Conservation (phyloP, 2,113 vertebrate genomes). For the Carlito syrichta region DNA sequence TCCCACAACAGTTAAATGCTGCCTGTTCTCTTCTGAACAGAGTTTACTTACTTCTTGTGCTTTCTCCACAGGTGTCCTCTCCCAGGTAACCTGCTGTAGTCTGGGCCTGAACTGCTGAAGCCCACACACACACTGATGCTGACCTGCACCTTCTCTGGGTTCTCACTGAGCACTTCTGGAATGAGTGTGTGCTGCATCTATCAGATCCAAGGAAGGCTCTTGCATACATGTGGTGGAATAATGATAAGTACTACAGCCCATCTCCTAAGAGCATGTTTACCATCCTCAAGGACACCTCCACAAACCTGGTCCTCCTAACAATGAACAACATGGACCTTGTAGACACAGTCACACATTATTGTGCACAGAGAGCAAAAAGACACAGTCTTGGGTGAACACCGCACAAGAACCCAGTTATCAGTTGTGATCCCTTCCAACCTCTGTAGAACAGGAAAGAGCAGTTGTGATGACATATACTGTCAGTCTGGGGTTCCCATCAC, state of each 20-base stretch:
- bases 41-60: not conserved
- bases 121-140: not conserved
- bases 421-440: not conserved
- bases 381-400: not conserved
- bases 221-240: fast-evolving
- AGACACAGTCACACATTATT: not conserved
- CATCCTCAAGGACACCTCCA: too few species aligned
- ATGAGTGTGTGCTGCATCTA: slow-evolving; percentile 46
- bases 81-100: not conserved
- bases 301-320: too few species aligned
- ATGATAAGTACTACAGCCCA: too few species aligned
- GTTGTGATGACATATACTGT: too few species aligned
- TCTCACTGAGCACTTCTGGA: not conserved
- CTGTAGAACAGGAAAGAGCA: not conserved
- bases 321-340: not conserved
- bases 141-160: slow-evolving; percentile 42
- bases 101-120: not conserved
- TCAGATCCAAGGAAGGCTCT: slow-evolving; percentile 37
- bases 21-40: too few species aligned
- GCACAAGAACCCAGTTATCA: not conserved
- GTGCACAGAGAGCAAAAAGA: not conserved
- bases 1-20: not conserved
- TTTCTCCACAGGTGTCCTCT: not conserved
- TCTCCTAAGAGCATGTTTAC: too few species aligned
- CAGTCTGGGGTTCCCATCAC: not conserved